Base-by-base conservation (phyloP, 2,888 invertebrate species). In the Calameuta filiformis region DNA sequence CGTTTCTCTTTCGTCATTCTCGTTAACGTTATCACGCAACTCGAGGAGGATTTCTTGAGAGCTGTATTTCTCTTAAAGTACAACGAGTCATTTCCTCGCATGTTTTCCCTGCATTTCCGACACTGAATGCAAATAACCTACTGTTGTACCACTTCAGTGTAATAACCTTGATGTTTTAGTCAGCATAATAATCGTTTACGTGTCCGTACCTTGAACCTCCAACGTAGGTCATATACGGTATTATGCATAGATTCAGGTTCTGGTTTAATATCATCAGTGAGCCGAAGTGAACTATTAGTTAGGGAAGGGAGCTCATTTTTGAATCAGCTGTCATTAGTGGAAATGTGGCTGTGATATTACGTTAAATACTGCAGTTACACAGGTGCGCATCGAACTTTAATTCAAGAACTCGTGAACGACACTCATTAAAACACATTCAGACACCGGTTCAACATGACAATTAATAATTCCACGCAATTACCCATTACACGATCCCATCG, bases 11-110 rank as follows among this genome's bases (percentile, higher is more conserved):
- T 35, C 1, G 12, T 35, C 34, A 9, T 30, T 30, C 6, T 15
- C 34, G 0, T 4, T 34, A 30, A 31, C 30, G 9, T 30, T 71
- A 33, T 71, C 56, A 23, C 23, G 56, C 23, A 3, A 56, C 1
- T 23, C 9, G 56, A 33, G 9, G 71, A 30, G n/a, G 23, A 15
- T 15, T 11, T 31, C 23, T 31, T 71, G 9, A 23, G 82, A 85
- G 89, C 87, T 88, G 89, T 90, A 89, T 90, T 89, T 90, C 83
- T 86, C 87, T 88, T 87, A 82, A 86, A 88, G 87, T 87, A 87
- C 85, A 85, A 80, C 83, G 83, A 85, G 84, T 89, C 86, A 89
- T 78, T 79, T 86, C 83, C 88, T 87, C 89, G 91, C 90, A 91
- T 91, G 90, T 83, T 82, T 71, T 83, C 76, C 88, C 87, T 87